Base-by-base conservation (phyloP, 2,888 invertebrate species). In the Spodoptera exigua region DNA sequence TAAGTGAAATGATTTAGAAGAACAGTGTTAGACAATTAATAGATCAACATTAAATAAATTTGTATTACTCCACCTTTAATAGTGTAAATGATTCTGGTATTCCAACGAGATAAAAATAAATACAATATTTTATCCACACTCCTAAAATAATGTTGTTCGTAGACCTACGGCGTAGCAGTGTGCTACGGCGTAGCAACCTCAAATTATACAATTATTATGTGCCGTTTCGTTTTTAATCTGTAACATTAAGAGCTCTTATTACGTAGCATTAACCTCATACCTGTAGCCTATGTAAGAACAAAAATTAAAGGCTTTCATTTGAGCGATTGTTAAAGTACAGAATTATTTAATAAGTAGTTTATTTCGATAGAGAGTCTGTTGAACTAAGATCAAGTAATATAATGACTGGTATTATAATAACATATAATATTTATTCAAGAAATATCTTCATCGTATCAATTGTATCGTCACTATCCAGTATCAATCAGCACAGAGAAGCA, bases 111-210 rank as follows among this genome's bases (percentile, higher is more conserved):
- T 48, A 41, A 64, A 64, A 57, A 48, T 36, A 51, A 7, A 13
- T 47, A 27, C 16, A 2, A 18, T 12, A n/a, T 39, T 55, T 48
- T 27, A 48, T 34, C 17, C 12, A 3, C 1, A 40, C 10, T 13
- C 34, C 0, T 32, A 46, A 44, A 37, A 16, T 0, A n/a, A 40
- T 32, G 10, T 10, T n/a, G 36, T 36, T 43, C 21, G 11, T 34
- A 46, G 39, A 10, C 13, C 46, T 44, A 45, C 39, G 48, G 16
- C 66, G 66, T 67, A 67, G 64, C 71, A 52, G 10, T 14, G 34
- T 35, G 13, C 65, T 67, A 67, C 66, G 67, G 7, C 66, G 70
- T 67, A 67, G 66, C 70, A 51, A 41, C 5, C 9, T 16, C 0
- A 16, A 13, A 16, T 35, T 27, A n/a, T 17, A 21, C 39, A 21